These are phyloP conservation scores for Scaptomyza caliginosa DNA, from an alignment of 2,888 invertebrate species.

Conservation along the genomic window DNA sequence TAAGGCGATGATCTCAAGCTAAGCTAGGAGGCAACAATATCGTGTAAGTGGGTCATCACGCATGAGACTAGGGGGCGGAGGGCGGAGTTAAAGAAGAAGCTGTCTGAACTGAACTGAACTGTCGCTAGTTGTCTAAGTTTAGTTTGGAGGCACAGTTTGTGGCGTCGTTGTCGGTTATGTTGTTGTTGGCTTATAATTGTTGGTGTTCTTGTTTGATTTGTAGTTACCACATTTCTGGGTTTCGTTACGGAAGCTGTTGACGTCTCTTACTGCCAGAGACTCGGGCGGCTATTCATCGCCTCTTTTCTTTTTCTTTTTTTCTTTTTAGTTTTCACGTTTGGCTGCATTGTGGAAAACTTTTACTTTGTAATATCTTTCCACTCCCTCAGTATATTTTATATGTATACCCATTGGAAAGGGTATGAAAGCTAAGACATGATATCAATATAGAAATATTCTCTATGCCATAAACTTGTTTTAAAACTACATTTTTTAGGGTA, in stretches of 20 bases:
- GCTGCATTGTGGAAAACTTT: slow-evolving; percentile 68
- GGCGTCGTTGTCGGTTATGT: slow-evolving; percentile 42
- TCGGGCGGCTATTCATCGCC: slow-evolving; percentile 1
- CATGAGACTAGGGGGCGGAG: slow-evolving; percentile 3
- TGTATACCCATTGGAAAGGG: slow-evolving; percentile 11
- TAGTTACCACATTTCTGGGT: slow-evolving; percentile 67
- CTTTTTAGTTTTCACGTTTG: slow-evolving; percentile 55
- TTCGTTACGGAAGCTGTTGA: slow-evolving; percentile 57
- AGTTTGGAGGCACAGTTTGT: slow-evolving; percentile 11
- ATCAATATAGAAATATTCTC: too few species aligned
- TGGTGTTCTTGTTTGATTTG: slow-evolving; percentile 69
- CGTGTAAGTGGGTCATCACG: slow-evolving; percentile 48
- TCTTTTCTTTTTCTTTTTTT: slow-evolving; percentile 36
- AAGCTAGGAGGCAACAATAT: slow-evolving; percentile 20
- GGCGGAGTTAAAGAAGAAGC: background rate
- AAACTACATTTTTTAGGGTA: background rate
- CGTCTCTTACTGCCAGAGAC: slow-evolving; percentile 20
- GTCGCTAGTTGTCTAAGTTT: slow-evolving; percentile 12
- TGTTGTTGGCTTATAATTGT: slow-evolving; percentile 47
- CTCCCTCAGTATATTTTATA: slow-evolving; percentile 19
- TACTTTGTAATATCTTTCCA: slow-evolving; percentile 64
- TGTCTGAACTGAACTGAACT: slow-evolving; percentile 31
- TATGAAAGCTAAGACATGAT: too few species aligned
- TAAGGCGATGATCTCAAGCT: slow-evolving; percentile 12
- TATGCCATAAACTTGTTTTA: too few species aligned